A percentile compares a stretch with the other conserved stretches of the same genome.
These are phyloP conservation scores for Chitala chitala DNA, from an alignment of 2,113 vertebrate genomes.

Conservation along the genomic window DNA sequence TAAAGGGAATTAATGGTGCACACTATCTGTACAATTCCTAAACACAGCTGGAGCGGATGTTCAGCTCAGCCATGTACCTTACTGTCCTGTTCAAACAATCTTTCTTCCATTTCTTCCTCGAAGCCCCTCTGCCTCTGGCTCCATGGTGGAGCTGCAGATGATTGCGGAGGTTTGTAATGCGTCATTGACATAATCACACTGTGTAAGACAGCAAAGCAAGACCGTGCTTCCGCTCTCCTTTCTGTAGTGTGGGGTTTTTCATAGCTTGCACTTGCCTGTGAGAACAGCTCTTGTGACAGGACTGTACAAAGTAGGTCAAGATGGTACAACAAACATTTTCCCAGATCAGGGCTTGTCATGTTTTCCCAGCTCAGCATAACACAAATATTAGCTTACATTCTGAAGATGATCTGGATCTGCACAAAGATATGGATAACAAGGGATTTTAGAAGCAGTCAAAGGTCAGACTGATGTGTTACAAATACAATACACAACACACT, in stretches of 20 bases:
- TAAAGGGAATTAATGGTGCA: conserved; percentile 73
- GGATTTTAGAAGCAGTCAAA: too few relatives aligned
- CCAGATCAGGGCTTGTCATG: not conserved
- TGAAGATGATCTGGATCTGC: too few relatives aligned
- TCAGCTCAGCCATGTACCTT: conserved; percentile 46
- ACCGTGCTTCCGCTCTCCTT: conserved; percentile 4
- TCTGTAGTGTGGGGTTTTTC: not conserved
- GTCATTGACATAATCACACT: conserved; percentile 57
- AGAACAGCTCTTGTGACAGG: conserved; percentile 19
- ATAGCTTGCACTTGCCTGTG: not conserved
- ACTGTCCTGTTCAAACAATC: conserved; percentile 54
- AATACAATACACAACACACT: too few relatives aligned
- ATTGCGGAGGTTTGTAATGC: conserved; percentile 68
- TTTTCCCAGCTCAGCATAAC: not conserved
- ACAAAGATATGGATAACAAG: too few relatives aligned
- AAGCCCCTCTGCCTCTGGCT: conserved; percentile 22
- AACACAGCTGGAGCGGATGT: conserved; percentile 75
- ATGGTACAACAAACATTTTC: not conserved
- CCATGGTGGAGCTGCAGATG: conserved; percentile 57
- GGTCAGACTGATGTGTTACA: too few relatives aligned
- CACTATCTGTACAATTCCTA: conserved; percentile 72
- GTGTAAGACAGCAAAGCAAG: conserved; percentile 56
- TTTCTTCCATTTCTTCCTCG: conserved; percentile 28
- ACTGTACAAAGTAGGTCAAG: not conserved
- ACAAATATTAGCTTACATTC: too few relatives aligned